phyloP scores from a whole-genome alignment of 2,797 vertebrate genomes.

The Rhinophrynus dorsalis region DNA sequence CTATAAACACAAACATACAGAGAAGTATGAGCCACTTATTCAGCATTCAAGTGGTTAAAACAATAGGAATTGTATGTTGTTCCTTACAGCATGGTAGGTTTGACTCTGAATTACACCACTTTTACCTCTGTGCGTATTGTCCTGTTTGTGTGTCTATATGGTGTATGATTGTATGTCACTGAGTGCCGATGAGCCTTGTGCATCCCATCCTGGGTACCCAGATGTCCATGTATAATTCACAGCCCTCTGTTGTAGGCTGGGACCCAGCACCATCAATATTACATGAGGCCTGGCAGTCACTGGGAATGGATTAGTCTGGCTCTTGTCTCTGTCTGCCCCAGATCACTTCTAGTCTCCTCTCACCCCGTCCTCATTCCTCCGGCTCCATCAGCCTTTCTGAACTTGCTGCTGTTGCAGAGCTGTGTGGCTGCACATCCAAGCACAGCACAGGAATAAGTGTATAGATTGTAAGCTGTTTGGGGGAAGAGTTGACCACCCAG shows the following conservation, averaged over 20 bases:
- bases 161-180: slow-evolving; percentile 5
- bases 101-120: no score
- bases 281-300: slow-evolving; percentile 30
- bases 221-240: slow-evolving; percentile 48
- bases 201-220: background rate
- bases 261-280: slow-evolving; percentile 48
- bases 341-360: background rate
- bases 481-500: no score
- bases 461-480: no score
- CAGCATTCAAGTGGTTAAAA: no score
- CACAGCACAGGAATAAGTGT: no score
- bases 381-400: background rate
- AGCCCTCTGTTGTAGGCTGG: slow-evolving; percentile 33
- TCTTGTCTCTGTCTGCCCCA: slow-evolving; percentile 24
- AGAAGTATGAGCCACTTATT: no score
- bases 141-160: background rate
- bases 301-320: slow-evolving; percentile 19
- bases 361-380: background rate
- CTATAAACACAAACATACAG: no score
- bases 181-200: slow-evolving; percentile 1
- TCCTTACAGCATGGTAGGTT: no score
- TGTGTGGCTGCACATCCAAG: no score
- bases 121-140: no score
- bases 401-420: no score
- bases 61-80: no score